These are phyloP conservation scores for Anomalospiza imberbis DNA, from an alignment of 2,797 vertebrate genomes.

Conservation along the genomic window DNA sequence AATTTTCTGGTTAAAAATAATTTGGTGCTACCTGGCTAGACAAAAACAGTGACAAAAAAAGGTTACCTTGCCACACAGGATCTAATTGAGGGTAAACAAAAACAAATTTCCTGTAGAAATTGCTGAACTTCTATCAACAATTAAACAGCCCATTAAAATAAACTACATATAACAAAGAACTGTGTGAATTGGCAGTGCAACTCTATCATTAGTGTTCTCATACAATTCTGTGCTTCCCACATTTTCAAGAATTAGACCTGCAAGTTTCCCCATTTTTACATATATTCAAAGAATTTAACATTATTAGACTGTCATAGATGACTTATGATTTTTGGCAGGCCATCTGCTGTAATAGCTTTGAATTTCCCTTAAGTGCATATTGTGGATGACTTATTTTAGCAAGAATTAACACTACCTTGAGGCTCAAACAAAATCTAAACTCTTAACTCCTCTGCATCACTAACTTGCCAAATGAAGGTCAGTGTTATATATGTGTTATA, in stretches of 20 bases:
- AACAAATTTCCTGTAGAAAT: neutral
- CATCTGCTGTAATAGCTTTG: constrained; percentile 51
- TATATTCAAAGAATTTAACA: constrained; percentile 50
- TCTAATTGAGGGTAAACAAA: neutral
- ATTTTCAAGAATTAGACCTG: constrained; percentile 51
- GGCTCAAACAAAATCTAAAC: constrained; percentile 16
- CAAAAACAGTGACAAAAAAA: neutral
- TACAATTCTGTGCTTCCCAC: constrained; percentile 3
- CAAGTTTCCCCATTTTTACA: constrained; percentile 32
- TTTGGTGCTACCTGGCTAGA: neutral
- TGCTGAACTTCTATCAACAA: neutral
- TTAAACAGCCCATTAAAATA: neutral
- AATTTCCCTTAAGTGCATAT: constrained; percentile 51
- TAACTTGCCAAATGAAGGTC: neutral
- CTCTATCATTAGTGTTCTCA: neutral
- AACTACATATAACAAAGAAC: neutral
- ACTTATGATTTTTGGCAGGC: constrained; percentile 58
- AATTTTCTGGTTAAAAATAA: neutral
- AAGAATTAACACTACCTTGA: constrained; percentile 16
- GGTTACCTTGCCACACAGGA: neutral
- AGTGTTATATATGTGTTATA: neutral
- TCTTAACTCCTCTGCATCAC: neutral
- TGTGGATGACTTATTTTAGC: constrained; percentile 50
- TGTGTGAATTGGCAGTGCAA: neutral
- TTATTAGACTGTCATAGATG: constrained; percentile 60